These are phyloP conservation scores for Apamea monoglypha DNA, from an alignment of 2,888 invertebrate genomes.

Conservation along the genomic window DNA sequence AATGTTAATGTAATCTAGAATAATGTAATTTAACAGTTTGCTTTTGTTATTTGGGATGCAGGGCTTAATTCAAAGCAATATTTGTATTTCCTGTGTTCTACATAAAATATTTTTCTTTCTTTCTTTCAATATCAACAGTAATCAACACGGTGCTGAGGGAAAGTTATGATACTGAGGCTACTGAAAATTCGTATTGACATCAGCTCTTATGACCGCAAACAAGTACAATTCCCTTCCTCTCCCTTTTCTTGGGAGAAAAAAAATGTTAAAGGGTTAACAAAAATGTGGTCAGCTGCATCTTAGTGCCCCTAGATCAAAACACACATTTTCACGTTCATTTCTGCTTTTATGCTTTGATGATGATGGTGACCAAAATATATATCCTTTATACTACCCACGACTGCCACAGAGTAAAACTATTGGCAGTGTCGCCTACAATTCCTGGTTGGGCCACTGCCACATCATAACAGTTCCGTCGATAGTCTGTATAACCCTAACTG, in stretches of 20 bases:
- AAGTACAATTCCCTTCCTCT: not conserved
- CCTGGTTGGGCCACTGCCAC: conserved; percentile 14
- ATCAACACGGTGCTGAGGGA: too few relatives aligned
- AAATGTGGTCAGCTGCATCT: not conserved
- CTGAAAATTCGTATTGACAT: not conserved
- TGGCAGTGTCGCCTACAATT: not conserved
- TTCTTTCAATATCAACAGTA: not conserved
- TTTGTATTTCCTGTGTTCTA: not conserved
- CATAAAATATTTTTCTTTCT: not conserved
- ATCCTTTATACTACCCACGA: too few relatives aligned
- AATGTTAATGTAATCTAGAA: not conserved
- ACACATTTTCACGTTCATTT: not conserved
- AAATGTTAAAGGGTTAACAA: not conserved
- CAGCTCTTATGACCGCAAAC: not conserved
- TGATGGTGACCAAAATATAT: not conserved
- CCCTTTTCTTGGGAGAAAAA: not conserved
- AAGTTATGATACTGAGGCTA: not conserved
- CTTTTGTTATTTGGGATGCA: not conserved
- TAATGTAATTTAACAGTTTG: not conserved
- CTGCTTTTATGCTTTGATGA: not conserved
- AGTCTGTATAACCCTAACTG: not conserved
- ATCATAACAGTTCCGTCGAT: conserved; percentile 15
- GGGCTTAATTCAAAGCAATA: not conserved
- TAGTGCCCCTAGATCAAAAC: not conserved
- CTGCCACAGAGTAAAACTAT: conserved; percentile 20